phyloP scores from a whole-genome alignment of 2,888 invertebrate genomes.

The Lithophane ornitopus region DNA sequence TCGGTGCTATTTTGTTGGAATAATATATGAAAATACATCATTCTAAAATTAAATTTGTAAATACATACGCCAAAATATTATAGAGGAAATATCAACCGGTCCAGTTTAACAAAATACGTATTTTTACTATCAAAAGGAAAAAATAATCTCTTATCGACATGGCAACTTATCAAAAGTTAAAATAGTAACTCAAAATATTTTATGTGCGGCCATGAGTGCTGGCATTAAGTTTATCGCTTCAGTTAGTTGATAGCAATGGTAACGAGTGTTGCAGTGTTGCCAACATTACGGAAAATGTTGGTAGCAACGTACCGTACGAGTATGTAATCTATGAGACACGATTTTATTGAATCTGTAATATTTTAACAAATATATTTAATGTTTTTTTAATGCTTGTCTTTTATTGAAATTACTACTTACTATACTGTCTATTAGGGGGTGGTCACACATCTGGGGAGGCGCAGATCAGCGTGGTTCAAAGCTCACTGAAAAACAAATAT shows the following conservation, averaged over 20 bases:
- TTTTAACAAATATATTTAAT: constrained; percentile 90
- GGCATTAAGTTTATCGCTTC: constrained; percentile 65
- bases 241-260: constrained; percentile 67
- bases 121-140: constrained; percentile 1
- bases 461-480: no score
- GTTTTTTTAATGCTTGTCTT: constrained; percentile 77
- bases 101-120: neutral
- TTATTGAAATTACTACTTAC: constrained; percentile 47
- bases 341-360: constrained; percentile 90
- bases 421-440: no score
- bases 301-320: constrained; percentile 52
- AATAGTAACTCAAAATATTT: constrained; percentile 9
- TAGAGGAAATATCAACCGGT: neutral
- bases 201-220: constrained; percentile 54
- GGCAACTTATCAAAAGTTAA: constrained; percentile 6
- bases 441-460: no score
- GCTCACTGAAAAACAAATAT: no score
- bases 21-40: neutral
- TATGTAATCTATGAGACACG: constrained; percentile 78
- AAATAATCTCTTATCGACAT: neutral
- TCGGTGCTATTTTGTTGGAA: constrained; percentile 1
- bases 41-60: neutral
- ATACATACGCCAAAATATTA: neutral
- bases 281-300: constrained; percentile 61
- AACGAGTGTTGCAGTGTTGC: constrained; percentile 65